Conservation (phyloP, 2,113 vertebrate genomes). For the Oenanthe melanoleuca region DNA sequence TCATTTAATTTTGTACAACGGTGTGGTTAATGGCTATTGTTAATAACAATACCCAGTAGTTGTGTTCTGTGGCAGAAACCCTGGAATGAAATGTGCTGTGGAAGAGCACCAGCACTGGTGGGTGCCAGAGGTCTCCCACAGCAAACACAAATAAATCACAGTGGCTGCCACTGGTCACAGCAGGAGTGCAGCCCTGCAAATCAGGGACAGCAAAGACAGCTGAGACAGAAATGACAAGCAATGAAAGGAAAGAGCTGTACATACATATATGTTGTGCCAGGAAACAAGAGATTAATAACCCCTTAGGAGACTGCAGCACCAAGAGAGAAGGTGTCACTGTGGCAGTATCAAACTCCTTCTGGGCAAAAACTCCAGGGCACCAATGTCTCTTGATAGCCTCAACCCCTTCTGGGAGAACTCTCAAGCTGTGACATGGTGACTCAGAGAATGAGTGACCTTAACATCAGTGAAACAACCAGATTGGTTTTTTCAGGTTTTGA, state of each 20-base stretch:
- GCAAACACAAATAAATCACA: neutral
- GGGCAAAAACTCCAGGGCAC: neutral
- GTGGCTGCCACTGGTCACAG: neutral
- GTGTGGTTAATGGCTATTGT: neutral
- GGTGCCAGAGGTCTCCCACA: neutral
- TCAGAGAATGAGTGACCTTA: neutral
- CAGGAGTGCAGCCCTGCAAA: neutral
- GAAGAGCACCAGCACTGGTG: neutral
- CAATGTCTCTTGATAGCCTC: neutral
- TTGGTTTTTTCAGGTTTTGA: neutral
- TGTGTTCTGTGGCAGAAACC: neutral
- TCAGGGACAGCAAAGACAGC: neutral
- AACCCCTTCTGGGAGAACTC: neutral
- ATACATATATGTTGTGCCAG: accelerated
- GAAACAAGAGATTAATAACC: neutral
- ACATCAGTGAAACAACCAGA: neutral
- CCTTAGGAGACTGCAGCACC: neutral
- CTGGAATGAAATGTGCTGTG: neutral
- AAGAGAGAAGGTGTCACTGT: neutral
- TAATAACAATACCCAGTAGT: neutral
- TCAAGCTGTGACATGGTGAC: neutral
- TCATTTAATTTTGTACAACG: neutral
- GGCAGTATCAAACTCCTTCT: neutral
- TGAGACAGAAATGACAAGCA: neutral
- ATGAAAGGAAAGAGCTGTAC: neutral